Evolutionary conservation across 1,140 invertebrate genomes (phyloP).

Genomic region (Acromyrmex charruanus): DNA sequence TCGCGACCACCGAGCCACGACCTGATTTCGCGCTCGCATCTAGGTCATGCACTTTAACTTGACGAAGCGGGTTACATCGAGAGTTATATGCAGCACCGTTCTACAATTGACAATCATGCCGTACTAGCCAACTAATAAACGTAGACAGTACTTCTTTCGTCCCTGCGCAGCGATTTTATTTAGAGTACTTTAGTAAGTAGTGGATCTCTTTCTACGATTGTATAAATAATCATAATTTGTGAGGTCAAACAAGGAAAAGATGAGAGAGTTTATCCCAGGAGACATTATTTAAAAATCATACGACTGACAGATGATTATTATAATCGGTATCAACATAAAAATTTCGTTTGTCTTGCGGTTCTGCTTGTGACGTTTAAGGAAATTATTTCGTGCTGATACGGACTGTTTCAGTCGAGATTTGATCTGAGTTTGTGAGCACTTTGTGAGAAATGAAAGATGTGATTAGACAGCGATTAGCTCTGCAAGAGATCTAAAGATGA

Average conservation of each 20-base stretch:
- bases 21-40: constrained; percentile 67
- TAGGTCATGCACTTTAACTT: constrained; percentile 63
- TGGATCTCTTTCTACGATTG: neutral
- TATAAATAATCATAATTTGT: neutral
- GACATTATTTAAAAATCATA: neutral
- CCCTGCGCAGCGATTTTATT: neutral
- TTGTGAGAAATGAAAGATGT: neutral
- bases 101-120: constrained; percentile 26
- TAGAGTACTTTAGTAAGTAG: neutral
- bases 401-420: neutral
- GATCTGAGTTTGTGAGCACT: constrained; percentile 21
- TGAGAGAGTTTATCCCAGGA: neutral
- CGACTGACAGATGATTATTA: neutral
- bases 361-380: neutral
- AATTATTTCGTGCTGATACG: constrained; percentile 12
- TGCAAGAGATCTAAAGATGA: constrained; percentile 7
- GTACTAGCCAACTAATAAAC: neutral
- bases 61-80: constrained; percentile 33
- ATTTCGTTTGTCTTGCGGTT: neutral
- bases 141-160: neutral
- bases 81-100: constrained; percentile 8
- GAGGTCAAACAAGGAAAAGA: neutral
- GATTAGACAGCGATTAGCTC: neutral
- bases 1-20: constrained; percentile 65
- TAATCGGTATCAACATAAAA: neutral